Evolutionary conservation across 2,113 vertebrate genomes (phyloP).

Genomic region (Lepisosteus oculatus): DNA sequence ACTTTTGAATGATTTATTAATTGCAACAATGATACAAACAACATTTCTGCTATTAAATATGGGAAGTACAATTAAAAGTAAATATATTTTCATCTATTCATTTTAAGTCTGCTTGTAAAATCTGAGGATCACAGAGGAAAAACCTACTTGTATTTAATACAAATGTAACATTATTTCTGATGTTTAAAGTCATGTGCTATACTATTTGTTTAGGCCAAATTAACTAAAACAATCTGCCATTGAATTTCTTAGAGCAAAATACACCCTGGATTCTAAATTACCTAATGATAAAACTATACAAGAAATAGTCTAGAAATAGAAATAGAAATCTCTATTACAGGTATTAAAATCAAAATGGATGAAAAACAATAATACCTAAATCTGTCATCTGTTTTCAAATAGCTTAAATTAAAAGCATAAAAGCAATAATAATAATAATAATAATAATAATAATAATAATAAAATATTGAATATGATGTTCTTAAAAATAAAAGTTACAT

Average conservation of each 20-base stretch:
- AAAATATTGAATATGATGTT: no score
- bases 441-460: no score
- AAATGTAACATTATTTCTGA: not conserved
- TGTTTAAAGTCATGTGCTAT: not conserved
- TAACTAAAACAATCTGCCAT: conserved; percentile 63
- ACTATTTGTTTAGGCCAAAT: conserved; percentile 62
- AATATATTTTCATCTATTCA: not conserved
- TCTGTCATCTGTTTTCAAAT: no score
- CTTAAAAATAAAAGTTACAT: no score
- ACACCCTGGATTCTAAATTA: conserved; percentile 48
- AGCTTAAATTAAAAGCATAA: not conserved
- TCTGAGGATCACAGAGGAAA: not conserved
- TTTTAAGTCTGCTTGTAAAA: not conserved
- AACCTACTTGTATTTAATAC: not conserved
- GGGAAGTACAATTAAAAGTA: no score
- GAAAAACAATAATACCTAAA: conserved; percentile 5
- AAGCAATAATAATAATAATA: conserved; percentile 41
- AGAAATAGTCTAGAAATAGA: conserved; percentile 35
- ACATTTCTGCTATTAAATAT: no score
- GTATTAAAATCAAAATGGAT: conserved; percentile 32
- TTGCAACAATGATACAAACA: no score
- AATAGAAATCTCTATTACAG: conserved; percentile 45
- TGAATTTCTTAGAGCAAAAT: conserved; percentile 56
- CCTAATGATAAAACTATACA: conserved; percentile 55
- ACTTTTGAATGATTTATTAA: no score